Base-by-base conservation (phyloP, 2,797 vertebrate species). In the Allenopithecus nigroviridis region DNA sequence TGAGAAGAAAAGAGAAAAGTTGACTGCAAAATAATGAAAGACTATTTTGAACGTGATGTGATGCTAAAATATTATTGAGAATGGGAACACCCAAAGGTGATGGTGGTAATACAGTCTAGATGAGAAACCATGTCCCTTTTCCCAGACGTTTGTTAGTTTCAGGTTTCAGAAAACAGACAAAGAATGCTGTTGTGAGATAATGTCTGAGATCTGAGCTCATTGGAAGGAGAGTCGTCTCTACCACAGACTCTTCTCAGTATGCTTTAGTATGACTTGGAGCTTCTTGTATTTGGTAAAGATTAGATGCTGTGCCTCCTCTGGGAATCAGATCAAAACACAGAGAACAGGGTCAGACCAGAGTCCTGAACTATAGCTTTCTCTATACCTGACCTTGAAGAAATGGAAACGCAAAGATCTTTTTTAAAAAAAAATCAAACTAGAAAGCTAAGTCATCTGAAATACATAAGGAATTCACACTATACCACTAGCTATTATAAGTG, bases 191-290 rank as follows among this genome's bases (percentile, higher is more conserved):
- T 79, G n/a, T 89, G 83, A 86, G 53, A 48, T 91, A 50, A 88
- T 59, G 79, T 94, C 96, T 94, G 89, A 80, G 75, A 75, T 26
- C 36, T 76, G 86, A 91, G 80, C 74, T 89, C 74, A 17, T 30
- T 6, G 17, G 16, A 64, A 43, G 72, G 30, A 80, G n/a, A 39
- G 55, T 50, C 0, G 1, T 19, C 39, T 72, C 59, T 26, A 7
- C 21, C 9, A 22, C 5, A 79, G 33, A 36, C 85, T 72, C 19
- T 55, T 53, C 46, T 76, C 61, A 33, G n/a, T 14, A 17, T 30
- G 48, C 39, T 86, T 85, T 76, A 39, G 30, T 64, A 28, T 91
- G 33, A 76, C 78, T 85, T 79, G 36, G 61, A 72, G 41, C 53
- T 81, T 68, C 86, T 78, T 70, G 8, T 75, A 24, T 91, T 74